Conservation (phyloP, 2,113 vertebrate genomes). For the Anguilla japonica region DNA sequence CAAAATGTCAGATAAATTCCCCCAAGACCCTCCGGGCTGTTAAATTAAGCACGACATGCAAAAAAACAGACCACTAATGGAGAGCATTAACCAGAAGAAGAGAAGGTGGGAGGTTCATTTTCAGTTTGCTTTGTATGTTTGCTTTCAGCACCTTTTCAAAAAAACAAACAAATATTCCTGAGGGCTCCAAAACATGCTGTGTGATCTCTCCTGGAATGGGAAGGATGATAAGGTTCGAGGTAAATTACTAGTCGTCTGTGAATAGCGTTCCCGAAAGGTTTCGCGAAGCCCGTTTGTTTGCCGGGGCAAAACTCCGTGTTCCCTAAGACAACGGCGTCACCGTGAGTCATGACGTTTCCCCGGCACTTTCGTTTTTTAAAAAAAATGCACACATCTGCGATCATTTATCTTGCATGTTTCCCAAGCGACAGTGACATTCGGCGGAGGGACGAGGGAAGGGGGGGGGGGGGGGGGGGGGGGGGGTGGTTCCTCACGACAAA, state of each 20-base stretch:
- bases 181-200: constrained; percentile 28
- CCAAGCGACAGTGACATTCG: constrained; percentile 7
- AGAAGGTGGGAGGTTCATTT: constrained; percentile 31
- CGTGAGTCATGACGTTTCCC: constrained; percentile 43
- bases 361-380: constrained; percentile 14
- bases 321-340: constrained; percentile 31
- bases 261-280: background rate
- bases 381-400: constrained; percentile 42
- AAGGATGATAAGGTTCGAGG: constrained; percentile 48
- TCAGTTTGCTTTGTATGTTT: constrained; percentile 10
- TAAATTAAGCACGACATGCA: constrained; percentile 62
- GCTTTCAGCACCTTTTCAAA: background rate
- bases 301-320: constrained; percentile 16
- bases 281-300: constrained; percentile 44
- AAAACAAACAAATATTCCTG: constrained; percentile 31
- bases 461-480: background rate
- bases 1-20: constrained; percentile 63
- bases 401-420: constrained; percentile 29
- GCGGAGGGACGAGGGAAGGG: background rate
- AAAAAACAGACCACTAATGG: constrained; percentile 59
- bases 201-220: constrained; percentile 37
- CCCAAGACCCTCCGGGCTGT: constrained; percentile 52
- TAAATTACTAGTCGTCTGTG: constrained; percentile 28
- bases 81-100: constrained; percentile 56
- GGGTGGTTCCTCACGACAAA: background rate